Evolutionary conservation across 1,140 invertebrate species (phyloP).

Genomic region (Aphaenogaster rudis): DNA sequence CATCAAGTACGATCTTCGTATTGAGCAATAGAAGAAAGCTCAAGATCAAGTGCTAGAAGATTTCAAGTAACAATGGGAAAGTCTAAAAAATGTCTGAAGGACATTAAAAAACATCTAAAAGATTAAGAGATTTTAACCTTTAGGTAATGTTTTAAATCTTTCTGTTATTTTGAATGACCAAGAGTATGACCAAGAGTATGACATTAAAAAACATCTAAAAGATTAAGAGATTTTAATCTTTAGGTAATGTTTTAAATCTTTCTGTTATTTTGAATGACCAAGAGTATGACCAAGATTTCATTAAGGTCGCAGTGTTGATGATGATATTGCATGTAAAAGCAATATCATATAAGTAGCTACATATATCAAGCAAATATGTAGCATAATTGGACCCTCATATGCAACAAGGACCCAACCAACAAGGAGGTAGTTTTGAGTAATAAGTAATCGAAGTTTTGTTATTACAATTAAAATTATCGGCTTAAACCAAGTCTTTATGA

Average conservation of each 20-base stretch:
- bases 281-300: neutral
- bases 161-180: neutral
- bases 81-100: neutral
- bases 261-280: neutral
- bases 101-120: neutral
- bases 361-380: neutral
- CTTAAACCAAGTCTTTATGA: too few relatives aligned
- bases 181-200: neutral
- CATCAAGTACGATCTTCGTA: neutral
- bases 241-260: neutral
- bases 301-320: slow-evolving; percentile 7
- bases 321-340: slow-evolving; percentile 6
- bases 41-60: neutral
- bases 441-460: too few relatives aligned
- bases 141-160: neutral
- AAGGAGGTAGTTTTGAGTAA: too few relatives aligned
- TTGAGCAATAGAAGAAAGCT: neutral
- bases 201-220: neutral
- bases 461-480: too few relatives aligned
- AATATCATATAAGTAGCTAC: neutral
- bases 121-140: neutral
- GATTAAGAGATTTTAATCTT: neutral
- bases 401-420: too few relatives aligned
- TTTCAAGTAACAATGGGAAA: neutral
- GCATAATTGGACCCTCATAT: neutral